Conservation (phyloP, 2,113 vertebrate species). For the Platysternon megacephalum region DNA sequence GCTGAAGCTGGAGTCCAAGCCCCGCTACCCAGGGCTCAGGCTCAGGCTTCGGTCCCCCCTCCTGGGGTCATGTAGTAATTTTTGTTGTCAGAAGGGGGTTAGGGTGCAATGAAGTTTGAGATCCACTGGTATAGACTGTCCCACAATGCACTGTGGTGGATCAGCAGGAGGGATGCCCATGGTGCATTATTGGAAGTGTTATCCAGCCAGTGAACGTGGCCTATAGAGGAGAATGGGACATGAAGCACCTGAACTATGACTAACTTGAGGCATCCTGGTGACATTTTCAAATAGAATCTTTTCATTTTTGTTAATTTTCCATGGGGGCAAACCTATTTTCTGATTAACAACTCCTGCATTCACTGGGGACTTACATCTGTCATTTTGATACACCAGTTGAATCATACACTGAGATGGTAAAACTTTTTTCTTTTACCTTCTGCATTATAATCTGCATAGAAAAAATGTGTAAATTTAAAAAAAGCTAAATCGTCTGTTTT, state of each 20-base stretch:
- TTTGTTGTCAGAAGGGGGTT: too few relatives aligned
- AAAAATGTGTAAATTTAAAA: background rate
- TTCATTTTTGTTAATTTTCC: background rate
- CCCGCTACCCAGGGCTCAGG: too few relatives aligned
- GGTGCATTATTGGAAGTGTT: too few relatives aligned
- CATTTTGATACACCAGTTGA: background rate
- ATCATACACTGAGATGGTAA: background rate
- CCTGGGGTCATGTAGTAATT: too few relatives aligned
- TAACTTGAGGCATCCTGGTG: background rate
- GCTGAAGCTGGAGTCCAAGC: too few relatives aligned
- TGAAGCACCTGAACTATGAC: background rate
- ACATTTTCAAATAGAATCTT: background rate
- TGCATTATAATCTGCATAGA: background rate
- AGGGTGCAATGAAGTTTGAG: too few relatives aligned
- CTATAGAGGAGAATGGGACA: background rate
- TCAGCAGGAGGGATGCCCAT: too few relatives aligned
- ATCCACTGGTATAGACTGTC: too few relatives aligned
- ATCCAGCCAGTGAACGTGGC: too few relatives aligned
- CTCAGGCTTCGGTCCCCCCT: too few relatives aligned
- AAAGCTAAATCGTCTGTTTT: background rate
- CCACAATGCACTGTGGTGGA: too few relatives aligned
- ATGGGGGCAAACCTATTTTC: background rate
- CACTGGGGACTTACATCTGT: background rate
- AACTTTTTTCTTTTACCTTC: background rate
- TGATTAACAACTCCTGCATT: background rate